Conservation (phyloP, 2,888 invertebrate genomes). For the Zonitis immaculata region DNA sequence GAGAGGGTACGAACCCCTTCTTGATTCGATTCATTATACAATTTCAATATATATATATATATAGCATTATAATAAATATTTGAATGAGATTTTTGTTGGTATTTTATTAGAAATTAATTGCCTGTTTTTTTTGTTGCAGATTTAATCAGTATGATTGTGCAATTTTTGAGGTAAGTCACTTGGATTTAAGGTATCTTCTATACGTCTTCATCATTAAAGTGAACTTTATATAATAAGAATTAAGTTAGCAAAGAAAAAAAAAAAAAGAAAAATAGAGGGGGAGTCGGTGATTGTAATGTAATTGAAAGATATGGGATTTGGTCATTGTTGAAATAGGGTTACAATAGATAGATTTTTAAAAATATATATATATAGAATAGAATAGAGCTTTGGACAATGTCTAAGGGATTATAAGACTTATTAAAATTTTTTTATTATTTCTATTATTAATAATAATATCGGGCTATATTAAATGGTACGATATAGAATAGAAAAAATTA, state of each 20-base stretch:
- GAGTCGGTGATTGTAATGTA: conserved; percentile 28
- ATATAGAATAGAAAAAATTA: too few species aligned
- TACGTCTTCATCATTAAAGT: conserved; percentile 35
- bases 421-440: conserved; percentile 16
- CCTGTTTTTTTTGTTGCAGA: conserved; percentile 10
- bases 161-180: conserved; percentile 12
- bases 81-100: not conserved
- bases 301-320: conserved; percentile 40
- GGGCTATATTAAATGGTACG: too few species aligned
- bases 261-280: conserved; percentile 3
- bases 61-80: conserved; percentile 1
- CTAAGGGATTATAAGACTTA: conserved; percentile 33
- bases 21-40: not conserved
- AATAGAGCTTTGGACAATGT: conserved; percentile 36
- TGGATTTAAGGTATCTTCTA: not conserved
- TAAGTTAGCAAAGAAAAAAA: too few species aligned
- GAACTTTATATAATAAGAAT: too few species aligned
- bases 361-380: conserved; percentile 31
- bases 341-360: too few species aligned
- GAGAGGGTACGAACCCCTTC: not conserved
- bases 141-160: not conserved
- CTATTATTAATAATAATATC: conserved; percentile 26
- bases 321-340: conserved; percentile 30
- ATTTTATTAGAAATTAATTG: not conserved
- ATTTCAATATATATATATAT: not conserved